Evolutionary conservation across 2,797 vertebrate genomes (phyloP), one percentile per base, ranked within the genome.

Genomic region (Halcyon leucocephala): DNA sequence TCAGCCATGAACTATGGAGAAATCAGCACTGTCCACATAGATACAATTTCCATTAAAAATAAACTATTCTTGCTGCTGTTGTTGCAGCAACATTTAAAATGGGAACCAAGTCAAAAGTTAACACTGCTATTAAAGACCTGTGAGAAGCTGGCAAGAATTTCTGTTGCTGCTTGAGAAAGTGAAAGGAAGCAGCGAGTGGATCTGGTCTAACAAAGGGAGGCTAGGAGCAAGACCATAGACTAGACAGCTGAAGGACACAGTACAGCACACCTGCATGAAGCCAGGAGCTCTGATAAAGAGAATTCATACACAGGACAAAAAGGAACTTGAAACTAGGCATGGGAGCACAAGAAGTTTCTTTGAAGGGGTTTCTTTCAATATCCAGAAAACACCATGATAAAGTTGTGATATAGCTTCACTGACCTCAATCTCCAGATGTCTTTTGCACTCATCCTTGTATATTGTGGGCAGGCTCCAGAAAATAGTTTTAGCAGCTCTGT

Each of bases 1-100:
- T 89, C 66, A 93, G 19, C 69, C 79, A 28, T 92, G 92, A 93
- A 89, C 89, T 78, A 33, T 4, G 80, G 46, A 46, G 74, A 94
- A 67, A 72, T 3, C 35, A 71, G 2, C 26, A 66, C 14, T 83
- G 20, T 31, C 79, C 54, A 42, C 35, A 24, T 35, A 93, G 83
- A 94, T 29, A 35, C 6, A 57, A 16, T 54, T 91, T 88, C 65
- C 65, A 78, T 79, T 91, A 81, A 83, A 93, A 93, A 86, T 29
- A 81, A 90, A 15, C 19, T 79, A 7, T 86, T 91, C n/a, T 73
- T 62, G 19, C 39, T 60, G 54, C 9, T 82, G 10, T 76, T 95
- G 92, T 92, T 57, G 28, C 37, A 76, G n/a, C 4, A 89, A 51
- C 54, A 66, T 92, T 91, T 86, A 21, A 87, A 95, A 74, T 42